Base-by-base conservation (phyloP, 2,797 vertebrate genomes). In the Acanthopagrus latus region DNA sequence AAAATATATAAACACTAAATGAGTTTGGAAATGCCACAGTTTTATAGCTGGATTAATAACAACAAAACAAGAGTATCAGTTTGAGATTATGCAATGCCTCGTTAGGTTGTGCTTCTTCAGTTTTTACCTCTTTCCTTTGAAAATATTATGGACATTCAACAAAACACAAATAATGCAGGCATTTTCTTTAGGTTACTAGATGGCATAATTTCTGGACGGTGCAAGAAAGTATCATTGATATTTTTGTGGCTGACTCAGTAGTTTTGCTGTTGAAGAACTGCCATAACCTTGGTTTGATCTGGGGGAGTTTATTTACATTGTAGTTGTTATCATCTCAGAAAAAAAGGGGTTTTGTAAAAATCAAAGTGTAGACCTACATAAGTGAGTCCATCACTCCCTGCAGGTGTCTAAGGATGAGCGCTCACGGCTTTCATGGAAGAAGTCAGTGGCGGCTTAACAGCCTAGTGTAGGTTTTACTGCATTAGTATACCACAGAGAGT, bases 381-480 rank as follows among this genome's bases (percentile, higher is more conserved):
- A 77, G 69, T 57, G 51, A 74, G 82, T 79, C 81, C 83, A 71
- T 84, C 64, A 44, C 77, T 80, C 82, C 68, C 64, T 88, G 82
- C 83, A 83, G 86, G 88, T 86, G 83, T 88, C 81, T 74, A 59
- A 89, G 76, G 84, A 84, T 5, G 48, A 86, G 75, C 74, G 84
- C 72, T 81, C 51, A 21, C 46, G 59, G 78, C 87, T 84, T 64
- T 64, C 72, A 38, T 38, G 83, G 72, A 88, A 82, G 74, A 86
- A 81, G 81, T 79, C 81, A 64, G 68, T 20, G 57, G 74, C 79
- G 84, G 80, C 79, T 88, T 81, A 82, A 66, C 69, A 59, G 83
- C 80, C 86, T 80, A 55, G 72, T 78, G 75, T 63, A 60, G 85
- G 76, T 85, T 81, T 84, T 77, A 58, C 78, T 66, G 73, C 74